These are phyloP conservation scores for Clivina fossor DNA, from an alignment of 2,888 invertebrate species.

Conservation along the genomic window DNA sequence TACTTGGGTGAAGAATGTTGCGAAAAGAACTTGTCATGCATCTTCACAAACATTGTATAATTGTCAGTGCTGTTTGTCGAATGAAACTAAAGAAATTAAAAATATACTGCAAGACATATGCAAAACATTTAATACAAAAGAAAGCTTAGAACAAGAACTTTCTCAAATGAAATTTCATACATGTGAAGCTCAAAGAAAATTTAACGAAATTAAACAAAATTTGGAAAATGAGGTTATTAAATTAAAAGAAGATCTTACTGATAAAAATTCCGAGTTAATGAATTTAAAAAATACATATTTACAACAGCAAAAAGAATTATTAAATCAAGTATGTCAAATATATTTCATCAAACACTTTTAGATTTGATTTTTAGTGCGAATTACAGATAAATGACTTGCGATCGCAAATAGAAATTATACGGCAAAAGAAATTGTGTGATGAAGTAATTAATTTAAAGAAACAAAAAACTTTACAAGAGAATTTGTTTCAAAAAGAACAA, in stretches of 20 bases:
- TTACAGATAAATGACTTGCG: constrained; percentile 19
- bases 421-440: constrained; percentile 18
- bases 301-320: constrained; percentile 31
- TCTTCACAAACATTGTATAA: too few relatives aligned
- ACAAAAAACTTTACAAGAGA: constrained; percentile 16
- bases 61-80: too few relatives aligned
- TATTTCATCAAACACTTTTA: too few relatives aligned
- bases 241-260: constrained; percentile 25
- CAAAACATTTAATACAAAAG: too few relatives aligned
- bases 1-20: too few relatives aligned
- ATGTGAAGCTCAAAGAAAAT: constrained; percentile 9
- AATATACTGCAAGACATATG: too few relatives aligned
- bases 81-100: too few relatives aligned
- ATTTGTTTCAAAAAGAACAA: constrained; percentile 6
- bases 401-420: constrained; percentile 4
- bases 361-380: too few relatives aligned
- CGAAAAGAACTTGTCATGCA: too few relatives aligned
- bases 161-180: too few relatives aligned
- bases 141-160: too few relatives aligned
- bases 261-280: constrained; percentile 25
- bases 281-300: constrained; percentile 28
- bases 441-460: constrained; percentile 11
- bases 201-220: constrained; percentile 22
- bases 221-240: constrained; percentile 25
- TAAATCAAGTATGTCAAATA: constrained; percentile 30